Conservation (phyloP, 2,797 vertebrate species). For the Mico argentatus region DNA sequence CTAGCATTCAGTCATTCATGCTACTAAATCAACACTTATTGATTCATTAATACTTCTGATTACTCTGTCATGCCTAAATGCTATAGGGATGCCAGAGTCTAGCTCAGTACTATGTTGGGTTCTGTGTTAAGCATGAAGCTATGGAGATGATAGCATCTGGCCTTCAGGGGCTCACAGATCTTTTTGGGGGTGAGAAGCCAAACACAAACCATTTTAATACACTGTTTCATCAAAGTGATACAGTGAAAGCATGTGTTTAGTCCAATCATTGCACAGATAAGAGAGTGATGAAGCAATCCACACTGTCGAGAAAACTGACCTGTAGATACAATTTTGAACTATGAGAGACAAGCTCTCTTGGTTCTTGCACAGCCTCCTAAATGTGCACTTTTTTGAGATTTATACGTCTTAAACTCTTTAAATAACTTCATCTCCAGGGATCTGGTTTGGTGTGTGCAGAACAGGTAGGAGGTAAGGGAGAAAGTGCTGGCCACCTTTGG, state of each 20-base stretch:
- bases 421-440: not conserved
- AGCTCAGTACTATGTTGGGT: not conserved
- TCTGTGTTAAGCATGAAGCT: not conserved
- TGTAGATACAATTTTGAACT: not conserved
- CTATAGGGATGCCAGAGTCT: not conserved
- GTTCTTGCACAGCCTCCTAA: not conserved
- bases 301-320: not conserved
- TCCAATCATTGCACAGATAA: not conserved
- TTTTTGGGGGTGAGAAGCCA: not conserved
- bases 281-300: not conserved
- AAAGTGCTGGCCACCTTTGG: not conserved
- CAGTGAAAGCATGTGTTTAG: not conserved
- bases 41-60: slow-evolving; percentile 19
- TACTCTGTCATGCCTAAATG: not conserved
- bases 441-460: not conserved
- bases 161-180: not conserved
- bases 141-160: not conserved
- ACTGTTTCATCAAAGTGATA: not conserved
- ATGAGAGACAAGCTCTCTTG: not conserved
- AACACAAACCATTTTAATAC: not conserved
- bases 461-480: not conserved
- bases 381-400: not conserved
- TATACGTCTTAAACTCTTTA: not conserved
- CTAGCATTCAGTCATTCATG: not conserved
- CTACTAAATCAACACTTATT: not conserved